Evolutionary conservation across 2,797 vertebrate species (phyloP).

Genomic region (Anas bahamensis): DNA sequence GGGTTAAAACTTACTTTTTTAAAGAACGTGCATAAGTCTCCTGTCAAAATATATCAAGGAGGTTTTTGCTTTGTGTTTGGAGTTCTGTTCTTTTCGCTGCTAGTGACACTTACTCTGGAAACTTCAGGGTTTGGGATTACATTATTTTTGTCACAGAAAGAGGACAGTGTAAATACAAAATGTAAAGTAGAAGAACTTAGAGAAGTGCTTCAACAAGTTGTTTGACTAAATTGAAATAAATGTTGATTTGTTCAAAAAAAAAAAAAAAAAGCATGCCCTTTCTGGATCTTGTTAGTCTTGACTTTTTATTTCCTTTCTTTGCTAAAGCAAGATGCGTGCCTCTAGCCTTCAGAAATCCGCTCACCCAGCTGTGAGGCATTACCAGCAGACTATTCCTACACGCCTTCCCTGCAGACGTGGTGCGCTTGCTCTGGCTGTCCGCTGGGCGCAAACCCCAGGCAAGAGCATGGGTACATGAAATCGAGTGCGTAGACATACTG

Average conservation of each 20-base stretch:
- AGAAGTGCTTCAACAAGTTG: conserved; percentile 42
- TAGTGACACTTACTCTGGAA: conserved; percentile 38
- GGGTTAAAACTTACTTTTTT: conserved; percentile 14
- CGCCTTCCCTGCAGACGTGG: background rate
- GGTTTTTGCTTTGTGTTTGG: conserved; percentile 47
- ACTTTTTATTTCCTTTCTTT: conserved; percentile 56
- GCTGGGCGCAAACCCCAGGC: background rate
- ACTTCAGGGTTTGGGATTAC: conserved; percentile 31
- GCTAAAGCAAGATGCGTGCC: background rate
- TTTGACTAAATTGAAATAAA: conserved; percentile 60
- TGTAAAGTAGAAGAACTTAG: conserved; percentile 63
- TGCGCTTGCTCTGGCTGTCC: background rate
- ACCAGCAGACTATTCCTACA: fast-evolving
- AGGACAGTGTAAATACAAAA: conserved; percentile 69
- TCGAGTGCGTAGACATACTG: fast-evolving
- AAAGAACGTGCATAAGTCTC: background rate
- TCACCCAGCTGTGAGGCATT: background rate
- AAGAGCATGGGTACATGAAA: background rate
- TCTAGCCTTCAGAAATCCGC: background rate
- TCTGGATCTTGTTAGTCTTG: conserved; percentile 59
- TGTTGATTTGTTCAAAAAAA: conserved; percentile 62
- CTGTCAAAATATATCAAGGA: conserved; percentile 1
- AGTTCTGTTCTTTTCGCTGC: conserved; percentile 54
- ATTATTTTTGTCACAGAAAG: conserved; percentile 57
- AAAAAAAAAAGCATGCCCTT: background rate